phyloP scores from a whole-genome alignment of 2,113 vertebrate species.

The Gopherus flavomarginatus region DNA sequence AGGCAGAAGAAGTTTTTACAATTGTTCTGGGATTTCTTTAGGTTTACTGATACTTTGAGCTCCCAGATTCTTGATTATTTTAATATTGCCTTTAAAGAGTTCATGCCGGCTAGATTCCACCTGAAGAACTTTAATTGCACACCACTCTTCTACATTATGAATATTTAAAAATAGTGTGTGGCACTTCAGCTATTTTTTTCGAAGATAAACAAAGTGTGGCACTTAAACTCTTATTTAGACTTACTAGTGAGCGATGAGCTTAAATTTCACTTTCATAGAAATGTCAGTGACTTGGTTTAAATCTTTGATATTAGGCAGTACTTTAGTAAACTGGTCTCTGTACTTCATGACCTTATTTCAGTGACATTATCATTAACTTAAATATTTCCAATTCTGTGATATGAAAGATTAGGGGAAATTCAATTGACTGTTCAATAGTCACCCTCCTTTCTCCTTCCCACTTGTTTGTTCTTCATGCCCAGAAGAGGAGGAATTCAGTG shows the following conservation, averaged over 20 bases:
- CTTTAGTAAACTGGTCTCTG: not conserved
- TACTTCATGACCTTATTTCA: not conserved
- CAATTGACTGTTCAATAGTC: not conserved
- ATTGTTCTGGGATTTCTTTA: not conserved
- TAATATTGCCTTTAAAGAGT: not conserved
- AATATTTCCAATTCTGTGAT: not conserved
- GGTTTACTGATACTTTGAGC: not conserved
- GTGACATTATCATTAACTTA: not conserved
- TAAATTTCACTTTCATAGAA: not conserved
- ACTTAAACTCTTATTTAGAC: not conserved
- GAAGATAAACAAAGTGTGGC: not conserved
- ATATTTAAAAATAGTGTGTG: not conserved
- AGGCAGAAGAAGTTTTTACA: not conserved
- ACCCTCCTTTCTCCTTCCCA: constrained; percentile 1
- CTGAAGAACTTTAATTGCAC: not conserved
- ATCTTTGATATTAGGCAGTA: not conserved
- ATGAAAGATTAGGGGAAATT: not conserved
- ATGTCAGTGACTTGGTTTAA: not conserved
- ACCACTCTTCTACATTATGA: not conserved
- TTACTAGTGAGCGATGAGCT: not conserved
- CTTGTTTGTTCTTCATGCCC: constrained; percentile 35
- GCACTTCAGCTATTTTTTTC: not conserved
- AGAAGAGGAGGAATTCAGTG: constrained; percentile 91
- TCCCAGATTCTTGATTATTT: not conserved
- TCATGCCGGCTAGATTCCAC: not conserved